These are phyloP conservation scores for Drosophila prosaltans DNA, from an alignment of 1,140 invertebrate genomes.

Conservation along the genomic window DNA sequence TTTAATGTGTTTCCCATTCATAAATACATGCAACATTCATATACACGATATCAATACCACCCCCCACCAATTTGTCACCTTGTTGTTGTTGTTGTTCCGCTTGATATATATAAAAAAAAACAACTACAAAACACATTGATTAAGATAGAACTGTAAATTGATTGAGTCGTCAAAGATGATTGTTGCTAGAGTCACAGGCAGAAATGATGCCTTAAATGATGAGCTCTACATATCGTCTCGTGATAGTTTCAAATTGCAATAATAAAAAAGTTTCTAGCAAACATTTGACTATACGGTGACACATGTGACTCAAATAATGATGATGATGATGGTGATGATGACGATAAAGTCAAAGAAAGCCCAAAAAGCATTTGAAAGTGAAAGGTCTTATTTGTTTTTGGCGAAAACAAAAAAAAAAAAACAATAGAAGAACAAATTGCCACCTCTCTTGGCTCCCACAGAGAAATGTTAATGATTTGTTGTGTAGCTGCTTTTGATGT, in stretches of 20 bases:
- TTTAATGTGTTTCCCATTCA: not conserved
- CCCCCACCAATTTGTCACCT: not conserved
- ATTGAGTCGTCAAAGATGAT: slow-evolving; percentile 23
- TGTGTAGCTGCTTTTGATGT: slow-evolving; percentile 33
- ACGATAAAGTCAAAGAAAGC: not conserved
- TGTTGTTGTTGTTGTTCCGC: slow-evolving; percentile 8
- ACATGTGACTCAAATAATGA: not conserved
- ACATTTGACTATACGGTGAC: slow-evolving; percentile 4
- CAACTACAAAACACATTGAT: slow-evolving; percentile 42
- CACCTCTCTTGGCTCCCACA: slow-evolving; percentile 15
- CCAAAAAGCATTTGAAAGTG: slow-evolving; percentile 55
- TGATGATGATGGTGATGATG: not conserved
- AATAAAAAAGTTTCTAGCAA: not conserved
- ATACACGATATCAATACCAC: not conserved
- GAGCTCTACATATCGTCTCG: slow-evolving; percentile 31
- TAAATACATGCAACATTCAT: not conserved
- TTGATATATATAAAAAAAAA: slow-evolving; percentile 6
- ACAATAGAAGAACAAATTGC: slow-evolving; percentile 10
- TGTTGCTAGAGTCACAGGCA: slow-evolving; percentile 24
- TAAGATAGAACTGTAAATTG: slow-evolving; percentile 48
- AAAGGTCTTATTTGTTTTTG: slow-evolving; percentile 37
- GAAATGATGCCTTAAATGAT: not conserved
- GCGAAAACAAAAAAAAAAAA: slow-evolving; percentile 18
- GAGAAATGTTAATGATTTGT: slow-evolving; percentile 52
- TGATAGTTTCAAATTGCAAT: slow-evolving; percentile 9